A percentile compares a stretch with the other conserved stretches of the same genome.
Conservation (phyloP, 1,140 invertebrate species). For the Tribolium madens region DNA sequence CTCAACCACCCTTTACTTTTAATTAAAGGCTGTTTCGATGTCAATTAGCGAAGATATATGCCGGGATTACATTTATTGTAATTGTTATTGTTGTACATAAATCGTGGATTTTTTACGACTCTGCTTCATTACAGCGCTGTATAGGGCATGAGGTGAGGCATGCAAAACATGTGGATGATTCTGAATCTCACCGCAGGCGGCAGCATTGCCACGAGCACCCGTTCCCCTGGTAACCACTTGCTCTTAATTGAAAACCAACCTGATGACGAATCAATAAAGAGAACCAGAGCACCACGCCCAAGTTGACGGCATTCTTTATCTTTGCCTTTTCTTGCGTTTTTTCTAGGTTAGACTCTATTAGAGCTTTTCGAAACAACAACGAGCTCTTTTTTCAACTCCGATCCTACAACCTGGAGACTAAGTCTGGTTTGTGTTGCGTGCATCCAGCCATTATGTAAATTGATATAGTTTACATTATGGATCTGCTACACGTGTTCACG, state of each 20-base stretch:
- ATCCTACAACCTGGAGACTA: neutral
- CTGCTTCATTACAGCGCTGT: neutral
- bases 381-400: neutral
- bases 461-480: conserved; percentile 16
- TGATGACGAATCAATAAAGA: conserved; percentile 67
- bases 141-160: conserved; percentile 49
- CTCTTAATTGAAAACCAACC: conserved; percentile 67
- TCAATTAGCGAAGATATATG: neutral
- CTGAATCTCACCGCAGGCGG: conserved; percentile 50
- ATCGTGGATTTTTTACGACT: neutral
- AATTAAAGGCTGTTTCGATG: neutral
- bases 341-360: neutral
- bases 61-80: neutral
- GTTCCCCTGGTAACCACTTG: conserved; percentile 66
- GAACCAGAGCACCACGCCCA: conserved; percentile 60
- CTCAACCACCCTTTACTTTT: neutral
- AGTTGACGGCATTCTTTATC: conserved; percentile 43
- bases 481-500: conserved; percentile 22
- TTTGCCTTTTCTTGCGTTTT: conserved; percentile 14
- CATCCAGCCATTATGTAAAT: conserved; percentile 24
- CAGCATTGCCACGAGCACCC: conserved; percentile 54
- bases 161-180: conserved; percentile 56
- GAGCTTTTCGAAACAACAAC: neutral
- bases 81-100: neutral
- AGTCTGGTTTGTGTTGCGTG: conserved; percentile 1